These are phyloP conservation scores for Flexamia atlantica DNA, from an alignment of 2,888 invertebrate species.

Conservation along the genomic window DNA sequence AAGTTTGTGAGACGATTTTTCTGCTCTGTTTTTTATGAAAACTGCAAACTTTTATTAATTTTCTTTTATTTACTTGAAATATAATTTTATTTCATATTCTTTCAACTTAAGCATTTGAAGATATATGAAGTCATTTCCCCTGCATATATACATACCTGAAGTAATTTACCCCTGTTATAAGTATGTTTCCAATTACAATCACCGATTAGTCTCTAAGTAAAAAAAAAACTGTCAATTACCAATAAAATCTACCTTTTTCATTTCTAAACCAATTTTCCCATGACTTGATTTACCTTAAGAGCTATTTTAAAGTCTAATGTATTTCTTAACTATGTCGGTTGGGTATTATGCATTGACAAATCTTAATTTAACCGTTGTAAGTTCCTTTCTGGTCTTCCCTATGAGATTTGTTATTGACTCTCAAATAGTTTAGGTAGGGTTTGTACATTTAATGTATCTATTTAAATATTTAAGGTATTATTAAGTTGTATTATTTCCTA, in stretches of 20 bases:
- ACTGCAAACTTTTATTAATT: too few species aligned
- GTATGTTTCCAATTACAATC: neutral
- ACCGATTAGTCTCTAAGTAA: constrained; percentile 11
- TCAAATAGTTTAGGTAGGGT: neutral
- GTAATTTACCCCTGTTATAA: neutral
- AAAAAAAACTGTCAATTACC: constrained; percentile 12
- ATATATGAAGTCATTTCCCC: too few species aligned
- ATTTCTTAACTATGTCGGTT: neutral
- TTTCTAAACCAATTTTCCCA: neutral
- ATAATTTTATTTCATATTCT: too few species aligned
- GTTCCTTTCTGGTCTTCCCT: constrained; percentile 40
- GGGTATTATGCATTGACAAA: neutral
- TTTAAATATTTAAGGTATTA: neutral
- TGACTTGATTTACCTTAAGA: neutral
- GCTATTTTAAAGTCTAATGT: neutral
- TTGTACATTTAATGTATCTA: constrained; percentile 1
- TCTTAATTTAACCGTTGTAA: constrained; percentile 21
- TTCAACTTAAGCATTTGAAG: too few species aligned
- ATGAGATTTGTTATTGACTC: neutral
- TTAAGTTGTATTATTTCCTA: neutral
- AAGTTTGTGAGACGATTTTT: too few species aligned
- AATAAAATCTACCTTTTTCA: neutral
- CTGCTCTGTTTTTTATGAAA: too few species aligned
- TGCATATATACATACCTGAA: neutral
- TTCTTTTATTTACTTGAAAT: too few species aligned